Percentiles rank a stretch among this genome's conserved stretches.
Evolutionary conservation across 2,888 invertebrate genomes (phyloP).

Genomic region (Meiosimyza decipiens): DNA sequence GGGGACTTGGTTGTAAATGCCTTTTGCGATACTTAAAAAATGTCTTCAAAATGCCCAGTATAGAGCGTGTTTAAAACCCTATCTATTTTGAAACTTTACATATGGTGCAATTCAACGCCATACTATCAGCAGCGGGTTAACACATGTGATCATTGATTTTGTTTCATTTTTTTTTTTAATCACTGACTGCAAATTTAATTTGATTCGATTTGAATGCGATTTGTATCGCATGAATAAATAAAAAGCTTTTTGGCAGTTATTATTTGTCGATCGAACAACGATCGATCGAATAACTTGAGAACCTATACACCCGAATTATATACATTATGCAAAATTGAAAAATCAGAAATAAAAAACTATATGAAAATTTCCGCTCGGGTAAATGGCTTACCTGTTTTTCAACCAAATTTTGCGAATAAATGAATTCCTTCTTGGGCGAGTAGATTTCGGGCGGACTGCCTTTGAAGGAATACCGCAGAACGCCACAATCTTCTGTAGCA

Average conservation of each 20-base stretch:
- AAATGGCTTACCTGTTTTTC: constrained; percentile 55
- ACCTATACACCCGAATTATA: too few species aligned
- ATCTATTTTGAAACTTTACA: background rate
- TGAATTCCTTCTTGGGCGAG: constrained; percentile 59
- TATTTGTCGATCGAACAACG: background rate
- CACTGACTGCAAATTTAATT: constrained; percentile 45
- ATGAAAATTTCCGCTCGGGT: background rate
- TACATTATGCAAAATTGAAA: background rate
- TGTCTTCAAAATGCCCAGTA: too few species aligned
- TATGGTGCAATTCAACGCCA: background rate
- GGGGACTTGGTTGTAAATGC: too few species aligned
- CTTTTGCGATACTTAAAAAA: too few species aligned
- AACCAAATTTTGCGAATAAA: constrained; percentile 55
- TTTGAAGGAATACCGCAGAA: constrained; percentile 56
- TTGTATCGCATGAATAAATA: background rate
- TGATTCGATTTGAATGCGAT: constrained; percentile 34
- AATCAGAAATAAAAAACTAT: background rate
- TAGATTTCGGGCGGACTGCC: constrained; percentile 59
- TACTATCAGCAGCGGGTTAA: background rate
- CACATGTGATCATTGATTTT: background rate
- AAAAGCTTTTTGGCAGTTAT: constrained; percentile 3
- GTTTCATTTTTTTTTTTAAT: constrained; percentile 50
- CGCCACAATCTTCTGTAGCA: constrained; percentile 44
- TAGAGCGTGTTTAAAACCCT: too few species aligned
- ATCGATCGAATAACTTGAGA: too few species aligned